These are phyloP conservation scores for Ditula angustiorana DNA, from an alignment of 2,888 invertebrate species.

Conservation along the genomic window DNA sequence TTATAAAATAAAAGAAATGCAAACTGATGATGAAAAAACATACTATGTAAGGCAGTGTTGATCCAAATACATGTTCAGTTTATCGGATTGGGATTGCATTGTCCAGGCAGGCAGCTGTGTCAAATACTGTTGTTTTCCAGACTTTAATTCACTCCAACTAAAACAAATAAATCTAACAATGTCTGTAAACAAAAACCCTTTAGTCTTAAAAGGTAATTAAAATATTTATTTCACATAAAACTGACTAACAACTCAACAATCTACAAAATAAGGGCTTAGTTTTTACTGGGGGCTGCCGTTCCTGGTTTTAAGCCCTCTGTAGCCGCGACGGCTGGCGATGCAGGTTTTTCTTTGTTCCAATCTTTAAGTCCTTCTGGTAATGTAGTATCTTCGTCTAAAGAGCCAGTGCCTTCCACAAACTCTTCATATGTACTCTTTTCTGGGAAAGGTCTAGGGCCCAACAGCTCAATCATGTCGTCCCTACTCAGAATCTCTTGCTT, in stretches of 20 bases:
- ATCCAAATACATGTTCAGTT: neutral
- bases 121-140: slow-evolving; percentile 47
- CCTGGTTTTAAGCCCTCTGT: slow-evolving; percentile 63
- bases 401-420: slow-evolving; percentile 99
- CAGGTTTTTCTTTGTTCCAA: slow-evolving; percentile 95
- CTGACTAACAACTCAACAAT: slow-evolving; percentile 64
- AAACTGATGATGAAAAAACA: slow-evolving; percentile 4
- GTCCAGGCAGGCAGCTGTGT: neutral
- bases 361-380: slow-evolving; percentile 97
- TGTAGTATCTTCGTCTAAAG: slow-evolving; percentile 97
- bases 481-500: slow-evolving; percentile 97
- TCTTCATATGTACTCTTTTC: slow-evolving; percentile 99
- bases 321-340: slow-evolving; percentile 53
- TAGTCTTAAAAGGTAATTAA: slow-evolving; percentile 73
- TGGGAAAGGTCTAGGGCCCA: slow-evolving; percentile 97
- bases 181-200: slow-evolving; percentile 62
- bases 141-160: slow-evolving; percentile 49
- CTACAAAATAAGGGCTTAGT: slow-evolving; percentile 62
- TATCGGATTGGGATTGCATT: slow-evolving; percentile 28
- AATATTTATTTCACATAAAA: slow-evolving; percentile 73
- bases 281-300: slow-evolving; percentile 59
- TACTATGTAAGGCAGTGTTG: slow-evolving; percentile 12
- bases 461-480: slow-evolving; percentile 98
- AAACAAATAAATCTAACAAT: slow-evolving; percentile 47
- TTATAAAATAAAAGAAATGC: slow-evolving; percentile 4